Evolutionary conservation across 2,113 vertebrate species (phyloP).

Genomic region (Coracopsis vasa): DNA sequence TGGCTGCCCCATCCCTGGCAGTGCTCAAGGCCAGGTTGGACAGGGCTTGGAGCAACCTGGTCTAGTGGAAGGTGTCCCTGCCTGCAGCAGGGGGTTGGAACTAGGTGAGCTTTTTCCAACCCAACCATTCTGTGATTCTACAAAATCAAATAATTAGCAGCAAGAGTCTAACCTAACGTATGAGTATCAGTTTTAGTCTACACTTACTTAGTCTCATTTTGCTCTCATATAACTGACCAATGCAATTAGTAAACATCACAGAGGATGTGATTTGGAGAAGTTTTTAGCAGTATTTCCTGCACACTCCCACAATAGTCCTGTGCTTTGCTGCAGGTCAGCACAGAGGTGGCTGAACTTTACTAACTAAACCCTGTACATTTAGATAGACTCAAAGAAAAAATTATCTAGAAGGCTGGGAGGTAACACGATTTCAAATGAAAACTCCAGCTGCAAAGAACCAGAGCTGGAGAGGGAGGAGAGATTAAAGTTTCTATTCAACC

Average conservation of each 20-base stretch:
- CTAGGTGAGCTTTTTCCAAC: neutral
- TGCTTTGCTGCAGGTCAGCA: neutral
- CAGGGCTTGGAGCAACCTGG: neutral
- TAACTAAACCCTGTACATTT: neutral
- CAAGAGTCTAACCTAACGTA: neutral
- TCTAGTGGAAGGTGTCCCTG: neutral
- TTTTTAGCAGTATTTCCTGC: neutral
- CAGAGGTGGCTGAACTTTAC: neutral
- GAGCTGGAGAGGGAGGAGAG: neutral
- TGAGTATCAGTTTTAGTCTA: fast-evolving
- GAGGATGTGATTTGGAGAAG: neutral
- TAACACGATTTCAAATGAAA: neutral
- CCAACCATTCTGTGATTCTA: too few species aligned
- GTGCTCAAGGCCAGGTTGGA: neutral
- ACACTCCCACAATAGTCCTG: neutral
- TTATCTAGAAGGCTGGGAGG: neutral
- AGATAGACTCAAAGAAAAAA: neutral
- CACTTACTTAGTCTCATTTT: neutral
- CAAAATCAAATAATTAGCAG: neutral
- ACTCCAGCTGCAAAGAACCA: neutral
- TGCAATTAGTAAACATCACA: too few species aligned
- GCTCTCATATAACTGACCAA: fast-evolving
- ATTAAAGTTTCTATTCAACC: neutral
- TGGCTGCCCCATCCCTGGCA: neutral
- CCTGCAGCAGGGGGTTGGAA: neutral